Percentiles rank a stretch among this genome's conserved stretches.
phyloP scores from a whole-genome alignment of 2,113 vertebrate species.

The Antechinus flavipes region DNA sequence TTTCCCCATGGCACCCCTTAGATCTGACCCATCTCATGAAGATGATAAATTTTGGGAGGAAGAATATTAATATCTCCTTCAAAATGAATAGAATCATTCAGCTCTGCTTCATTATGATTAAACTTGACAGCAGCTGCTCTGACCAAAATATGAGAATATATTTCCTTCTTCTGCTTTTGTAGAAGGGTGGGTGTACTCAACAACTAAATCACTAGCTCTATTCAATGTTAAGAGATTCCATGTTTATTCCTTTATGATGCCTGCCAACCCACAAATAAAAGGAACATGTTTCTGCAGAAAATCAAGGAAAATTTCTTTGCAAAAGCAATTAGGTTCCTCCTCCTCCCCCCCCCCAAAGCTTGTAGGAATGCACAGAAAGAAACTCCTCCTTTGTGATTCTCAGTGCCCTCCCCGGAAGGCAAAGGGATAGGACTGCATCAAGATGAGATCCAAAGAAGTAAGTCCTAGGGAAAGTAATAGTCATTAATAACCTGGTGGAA shows the following conservation, averaged over 20 bases:
- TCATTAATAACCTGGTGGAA: slow-evolving; percentile 43
- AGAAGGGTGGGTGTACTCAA: neutral
- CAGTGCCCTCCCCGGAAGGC: slow-evolving; percentile 3
- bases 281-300: slow-evolving; percentile 29
- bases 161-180: slow-evolving; percentile 33
- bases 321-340: neutral
- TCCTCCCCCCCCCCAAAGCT: neutral
- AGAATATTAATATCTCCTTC: neutral
- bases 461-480: slow-evolving; percentile 21
- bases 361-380: neutral
- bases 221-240: slow-evolving; percentile 23
- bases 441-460: neutral
- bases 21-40: slow-evolving; percentile 19
- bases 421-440: slow-evolving; percentile 2
- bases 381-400: neutral
- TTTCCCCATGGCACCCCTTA: neutral
- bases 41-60: neutral
- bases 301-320: slow-evolving; percentile 27
- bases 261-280: slow-evolving; percentile 23
- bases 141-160: slow-evolving; percentile 24
- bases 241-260: slow-evolving; percentile 34
- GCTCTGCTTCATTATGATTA: slow-evolving; percentile 9
- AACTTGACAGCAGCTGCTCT: slow-evolving; percentile 18
- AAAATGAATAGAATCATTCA: slow-evolving; percentile 18
- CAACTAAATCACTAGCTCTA: slow-evolving; percentile 32